These are phyloP conservation scores for Umimayanthus kanabou DNA, from an alignment of 92 coral and sea anemone genomes.

Conservation along the genomic window DNA sequence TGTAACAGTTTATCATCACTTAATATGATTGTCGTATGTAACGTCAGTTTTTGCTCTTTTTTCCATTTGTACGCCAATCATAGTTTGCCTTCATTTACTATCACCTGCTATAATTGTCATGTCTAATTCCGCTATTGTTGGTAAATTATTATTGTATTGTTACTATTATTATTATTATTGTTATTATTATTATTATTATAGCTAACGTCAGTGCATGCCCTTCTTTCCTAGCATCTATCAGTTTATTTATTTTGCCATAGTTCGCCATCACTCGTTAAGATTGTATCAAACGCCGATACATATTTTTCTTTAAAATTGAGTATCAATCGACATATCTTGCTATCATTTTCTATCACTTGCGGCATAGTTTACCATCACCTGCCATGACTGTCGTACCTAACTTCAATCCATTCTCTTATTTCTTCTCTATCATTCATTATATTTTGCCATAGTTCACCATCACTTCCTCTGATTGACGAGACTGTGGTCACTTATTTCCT, in stretches of 20 bases:
- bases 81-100: not conserved
- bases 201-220: slow-evolving; percentile 75
- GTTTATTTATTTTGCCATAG: not conserved
- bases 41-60: too few relatives aligned
- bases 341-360: too few relatives aligned
- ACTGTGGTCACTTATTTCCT: not conserved
- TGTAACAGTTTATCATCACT: not conserved
- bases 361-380: not conserved
- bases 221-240: not conserved
- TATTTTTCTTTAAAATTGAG: too few relatives aligned
- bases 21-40: not conserved
- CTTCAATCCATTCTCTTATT: slow-evolving; percentile 54
- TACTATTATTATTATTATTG: too few relatives aligned
- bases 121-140: too few relatives aligned
- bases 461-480: not conserved
- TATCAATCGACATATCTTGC: too few relatives aligned
- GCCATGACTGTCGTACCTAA: slow-evolving; percentile 81
- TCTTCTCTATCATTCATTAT: not conserved
- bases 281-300: too few relatives aligned
- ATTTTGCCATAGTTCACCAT: not conserved
- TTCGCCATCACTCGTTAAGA: not conserved
- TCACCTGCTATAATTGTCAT: slow-evolving; percentile 57
- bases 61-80: too few relatives aligned
- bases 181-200: not conserved
- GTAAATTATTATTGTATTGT: too few relatives aligned